Conservation (phyloP, 2,113 vertebrate species). For the Corythornis cristatus region DNA sequence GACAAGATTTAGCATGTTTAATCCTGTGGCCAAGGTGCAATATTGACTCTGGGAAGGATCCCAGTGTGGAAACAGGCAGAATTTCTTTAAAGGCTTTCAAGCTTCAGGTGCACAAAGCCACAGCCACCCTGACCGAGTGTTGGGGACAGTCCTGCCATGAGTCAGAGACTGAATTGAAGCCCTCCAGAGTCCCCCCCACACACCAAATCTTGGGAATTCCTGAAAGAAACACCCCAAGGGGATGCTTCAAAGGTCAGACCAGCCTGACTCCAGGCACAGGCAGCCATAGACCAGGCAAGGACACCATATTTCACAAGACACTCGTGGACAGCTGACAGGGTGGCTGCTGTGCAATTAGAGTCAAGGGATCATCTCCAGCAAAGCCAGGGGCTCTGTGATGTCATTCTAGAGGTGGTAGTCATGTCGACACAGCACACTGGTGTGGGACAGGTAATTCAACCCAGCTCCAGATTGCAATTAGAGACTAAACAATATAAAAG, state of each 20-base stretch:
- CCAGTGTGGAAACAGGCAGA: neutral
- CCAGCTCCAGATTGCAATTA: neutral
- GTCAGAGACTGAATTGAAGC: neutral
- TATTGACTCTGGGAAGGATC: neutral
- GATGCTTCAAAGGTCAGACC: neutral
- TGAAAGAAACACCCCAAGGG: neutral
- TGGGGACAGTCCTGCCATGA: neutral
- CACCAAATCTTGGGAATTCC: neutral
- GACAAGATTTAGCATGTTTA: neutral
- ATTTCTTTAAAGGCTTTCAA: neutral
- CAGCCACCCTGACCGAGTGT: neutral
- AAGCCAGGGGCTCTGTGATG: neutral
- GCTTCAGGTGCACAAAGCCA: neutral
- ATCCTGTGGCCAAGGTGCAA: neutral
- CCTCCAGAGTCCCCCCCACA: neutral
- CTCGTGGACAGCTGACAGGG: accelerated
- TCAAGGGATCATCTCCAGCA: accelerated
- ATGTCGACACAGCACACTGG: neutral
- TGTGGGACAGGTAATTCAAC: slow-evolving; percentile 51
- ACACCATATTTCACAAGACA: accelerated
- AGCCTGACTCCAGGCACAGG: accelerated
- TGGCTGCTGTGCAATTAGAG: accelerated
- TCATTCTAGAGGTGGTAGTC: neutral
- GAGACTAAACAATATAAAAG: slow-evolving; percentile 61
- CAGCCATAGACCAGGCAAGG: neutral